Evolutionary conservation across 2,888 invertebrate species (phyloP), one percentile per base, ranked within the genome.

Genomic region (Calameuta pallipes): DNA sequence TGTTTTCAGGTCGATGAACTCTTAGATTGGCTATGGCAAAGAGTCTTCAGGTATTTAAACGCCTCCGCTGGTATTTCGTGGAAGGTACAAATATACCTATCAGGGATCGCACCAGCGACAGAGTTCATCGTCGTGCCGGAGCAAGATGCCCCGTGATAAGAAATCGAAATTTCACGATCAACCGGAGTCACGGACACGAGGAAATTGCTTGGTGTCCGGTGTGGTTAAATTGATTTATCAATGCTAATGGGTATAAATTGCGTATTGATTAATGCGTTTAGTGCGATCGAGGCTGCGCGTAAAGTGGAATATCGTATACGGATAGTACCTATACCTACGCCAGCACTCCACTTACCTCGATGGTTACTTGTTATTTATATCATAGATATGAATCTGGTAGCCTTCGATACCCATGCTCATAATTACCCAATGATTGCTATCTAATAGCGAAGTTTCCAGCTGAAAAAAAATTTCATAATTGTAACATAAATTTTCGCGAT

Each of bases 201-300:
- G 74, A 81, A 82, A 84, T 83, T 80, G 74, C 81, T 71, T n/a
- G 31, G 12, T 34, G 69, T 79, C 76, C 73, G 69, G 68, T 75
- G 75, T 77, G 80, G 82, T 83, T 83, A 84, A 87, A 87, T 87
- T 87, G 87, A 87, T 87, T 87, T 87, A 87, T 87, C 86, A 87
- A 84, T 83, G 81, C 82, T 85, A 87, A 87, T 83, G 83, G 84
- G 83, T 82, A 87, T 87, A 85, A 87, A 87, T 86, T 83, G 84
- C 79, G 75, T 76, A 69, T 81, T 84, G 87, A 87, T 87, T 87
- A 87, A 87, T 86, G 86, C 86, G 79, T 77, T 73, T 37, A 56
- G 23, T 30, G 31, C 71, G 71, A n/a, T 71, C 71, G 71, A 33
- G 33, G 33, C 71, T 33, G 15, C 30, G 30, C 71, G 71, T 15